Percentiles rank a stretch among this genome's conserved stretches.
Evolutionary conservation across 2,113 vertebrate genomes (phyloP).

Genomic region (Camelus dromedarius): DNA sequence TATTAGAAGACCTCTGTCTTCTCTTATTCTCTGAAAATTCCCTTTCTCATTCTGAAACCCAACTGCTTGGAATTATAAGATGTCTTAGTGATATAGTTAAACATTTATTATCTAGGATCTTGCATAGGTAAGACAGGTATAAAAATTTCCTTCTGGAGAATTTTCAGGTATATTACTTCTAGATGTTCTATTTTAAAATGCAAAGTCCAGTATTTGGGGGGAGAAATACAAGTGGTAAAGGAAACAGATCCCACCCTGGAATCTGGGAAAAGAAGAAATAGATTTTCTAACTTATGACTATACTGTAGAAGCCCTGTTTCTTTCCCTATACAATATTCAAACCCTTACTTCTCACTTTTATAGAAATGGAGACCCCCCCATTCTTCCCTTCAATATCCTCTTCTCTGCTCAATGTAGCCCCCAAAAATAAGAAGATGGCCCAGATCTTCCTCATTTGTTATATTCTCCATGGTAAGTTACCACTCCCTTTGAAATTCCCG

Average conservation of each 20-base stretch:
- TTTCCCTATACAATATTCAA: not conserved
- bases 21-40: constrained; percentile 7
- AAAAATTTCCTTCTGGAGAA: constrained; percentile 4
- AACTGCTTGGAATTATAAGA: not conserved
- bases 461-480: not conserved
- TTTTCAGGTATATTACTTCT: not conserved
- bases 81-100: not conserved
- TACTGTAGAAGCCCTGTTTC: not conserved
- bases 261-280: not conserved
- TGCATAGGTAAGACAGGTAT: not conserved
- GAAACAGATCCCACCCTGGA: not conserved
- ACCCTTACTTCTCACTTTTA: not conserved
- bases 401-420: not conserved
- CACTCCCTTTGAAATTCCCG: not conserved
- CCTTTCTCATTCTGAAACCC: not conserved
- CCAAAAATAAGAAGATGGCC: not conserved
- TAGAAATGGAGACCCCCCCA: not conserved
- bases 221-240: not conserved
- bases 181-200: constrained; percentile 32
- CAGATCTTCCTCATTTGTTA: not conserved
- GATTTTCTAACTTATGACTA: constrained; percentile 8
- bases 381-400: not conserved
- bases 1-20: constrained; percentile 16
- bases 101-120: not conserved
- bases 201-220: constrained; percentile 36